Percentiles rank a stretch among this genome's conserved stretches.
phyloP scores from a whole-genome alignment of 2,113 vertebrate genomes.

The Lampris megalopsis region DNA sequence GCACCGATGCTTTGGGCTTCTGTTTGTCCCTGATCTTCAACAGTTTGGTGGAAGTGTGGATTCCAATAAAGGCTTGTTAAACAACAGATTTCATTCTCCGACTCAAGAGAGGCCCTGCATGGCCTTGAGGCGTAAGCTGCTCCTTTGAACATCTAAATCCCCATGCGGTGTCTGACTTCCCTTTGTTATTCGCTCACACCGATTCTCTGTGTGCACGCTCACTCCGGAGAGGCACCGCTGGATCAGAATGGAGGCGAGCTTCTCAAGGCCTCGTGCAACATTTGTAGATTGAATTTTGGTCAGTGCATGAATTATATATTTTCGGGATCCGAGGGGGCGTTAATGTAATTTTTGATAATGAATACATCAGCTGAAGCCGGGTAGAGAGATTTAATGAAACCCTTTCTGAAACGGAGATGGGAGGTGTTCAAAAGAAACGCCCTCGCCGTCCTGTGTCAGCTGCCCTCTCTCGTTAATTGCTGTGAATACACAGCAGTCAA shows the following conservation, averaged over 20 bases:
- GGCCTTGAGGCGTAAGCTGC: conserved; percentile 76
- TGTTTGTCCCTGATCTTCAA: conserved; percentile 78
- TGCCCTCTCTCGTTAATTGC: conserved; percentile 70
- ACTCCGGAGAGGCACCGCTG: conserved; percentile 55
- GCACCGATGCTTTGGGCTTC: conserved; percentile 49
- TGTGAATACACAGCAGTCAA: conserved; percentile 28
- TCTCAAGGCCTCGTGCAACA: conserved; percentile 44
- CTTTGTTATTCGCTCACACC: conserved; percentile 73
- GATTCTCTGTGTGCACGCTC: conserved; percentile 37
- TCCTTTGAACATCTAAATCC: conserved; percentile 79
- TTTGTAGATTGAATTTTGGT: conserved; percentile 62
- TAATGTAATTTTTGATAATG: conserved; percentile 69
- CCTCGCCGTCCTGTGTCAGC: conserved; percentile 57
- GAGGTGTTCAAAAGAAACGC: conserved; percentile 36
- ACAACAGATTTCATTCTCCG: conserved; percentile 73
- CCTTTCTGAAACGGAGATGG: conserved; percentile 57
- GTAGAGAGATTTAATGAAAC: conserved; percentile 64
- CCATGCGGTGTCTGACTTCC: conserved; percentile 67
- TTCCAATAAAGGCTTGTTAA: conserved; percentile 78
- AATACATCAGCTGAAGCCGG: conserved; percentile 64
- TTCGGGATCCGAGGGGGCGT: conserved; percentile 43
- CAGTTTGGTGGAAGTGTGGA: conserved; percentile 72
- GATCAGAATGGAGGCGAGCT: conserved; percentile 46
- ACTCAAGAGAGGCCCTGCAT: conserved; percentile 66
- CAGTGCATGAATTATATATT: conserved; percentile 34